Evolutionary conservation across 1,140 invertebrate species (phyloP), one percentile per base, ranked within the genome.

Genomic region (Polypedilum vanderplanki): DNA sequence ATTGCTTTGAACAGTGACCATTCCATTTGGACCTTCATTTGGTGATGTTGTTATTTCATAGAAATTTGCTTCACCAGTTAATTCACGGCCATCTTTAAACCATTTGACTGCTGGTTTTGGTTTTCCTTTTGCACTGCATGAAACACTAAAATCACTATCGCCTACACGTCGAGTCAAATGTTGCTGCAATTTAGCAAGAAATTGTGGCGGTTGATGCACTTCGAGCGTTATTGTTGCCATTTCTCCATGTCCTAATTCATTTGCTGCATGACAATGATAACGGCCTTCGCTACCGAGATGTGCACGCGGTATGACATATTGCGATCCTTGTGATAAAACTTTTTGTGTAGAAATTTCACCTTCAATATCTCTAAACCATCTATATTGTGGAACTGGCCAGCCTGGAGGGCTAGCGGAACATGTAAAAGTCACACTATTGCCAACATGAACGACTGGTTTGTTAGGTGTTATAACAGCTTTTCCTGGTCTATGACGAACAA

Each of bases 401-500:
- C 95, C 95, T 0, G 93, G 90, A 0, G 95, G 94, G 76, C 88
- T 91, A 0, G 94, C 92, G 41, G 88, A 89, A 79, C 95, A 97
- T 0, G 91, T 93, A 0, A 97, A 84, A 0, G 93, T 95, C 0
- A 96, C 91, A 0, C 88, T 87, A 1, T 91, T 87, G 0, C 92
- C 93, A 79, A 96, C 93, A 73, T 92, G 89, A 0, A 93, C 94
- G 10, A 95, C 88, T 0, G 94, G 94, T 22, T 90, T 87, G 76
- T 91, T 90, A 0, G 94, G 94, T 0, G 90, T 91, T 40, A 97
- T 94, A 75, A 88, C 86, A 0, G 93, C 91, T 74, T 90, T 87
- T 0, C 94, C 95, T 0, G 94, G 95, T 77, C 91, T 90, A 83
- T 97, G 94, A n/a, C 93, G 85, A 2, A 97, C 91, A 0, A 93